Percentiles rank a stretch among this genome's conserved stretches.
Conservation (phyloP, 2,888 invertebrate species). For the Lamproptera curius region DNA sequence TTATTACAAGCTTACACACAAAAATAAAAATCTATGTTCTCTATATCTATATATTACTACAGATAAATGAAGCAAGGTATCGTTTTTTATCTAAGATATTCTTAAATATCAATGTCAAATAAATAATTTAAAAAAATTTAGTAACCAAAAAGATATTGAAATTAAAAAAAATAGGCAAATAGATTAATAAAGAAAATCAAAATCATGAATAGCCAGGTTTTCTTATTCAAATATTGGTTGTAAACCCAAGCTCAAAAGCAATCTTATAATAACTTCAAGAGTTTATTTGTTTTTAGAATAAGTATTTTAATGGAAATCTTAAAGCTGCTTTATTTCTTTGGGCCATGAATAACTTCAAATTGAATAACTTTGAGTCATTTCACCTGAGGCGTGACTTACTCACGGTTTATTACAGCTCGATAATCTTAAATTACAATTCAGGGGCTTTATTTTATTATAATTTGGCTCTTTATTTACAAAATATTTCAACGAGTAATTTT, state of each 20-base stretch:
- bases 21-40: too few species aligned
- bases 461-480: conserved; percentile 18
- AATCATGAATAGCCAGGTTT: too few species aligned
- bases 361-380: conserved; percentile 52
- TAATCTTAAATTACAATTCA: conserved; percentile 49
- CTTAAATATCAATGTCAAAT: too few species aligned
- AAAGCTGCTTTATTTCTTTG: conserved; percentile 24
- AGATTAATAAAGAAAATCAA: too few species aligned
- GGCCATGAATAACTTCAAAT: conserved; percentile 42
- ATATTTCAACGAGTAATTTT: conserved; percentile 10
- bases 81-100: too few species aligned
- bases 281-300: conserved; percentile 13
- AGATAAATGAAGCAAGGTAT: too few species aligned
- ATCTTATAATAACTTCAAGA: conserved; percentile 1
- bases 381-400: conserved; percentile 31
- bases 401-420: conserved; percentile 33
- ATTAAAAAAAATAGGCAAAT: too few species aligned
- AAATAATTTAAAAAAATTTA: too few species aligned
- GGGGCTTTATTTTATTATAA: conserved; percentile 20
- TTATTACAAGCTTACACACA: too few species aligned
- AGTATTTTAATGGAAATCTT: conserved; percentile 13
- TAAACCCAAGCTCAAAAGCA: not conserved
- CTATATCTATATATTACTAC: too few species aligned
- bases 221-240: too few species aligned
- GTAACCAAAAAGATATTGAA: too few species aligned